Percentiles rank a stretch among this genome's conserved stretches.
phyloP scores from a whole-genome alignment of 2,113 vertebrate genomes.

The Oreochromis spilurus region DNA sequence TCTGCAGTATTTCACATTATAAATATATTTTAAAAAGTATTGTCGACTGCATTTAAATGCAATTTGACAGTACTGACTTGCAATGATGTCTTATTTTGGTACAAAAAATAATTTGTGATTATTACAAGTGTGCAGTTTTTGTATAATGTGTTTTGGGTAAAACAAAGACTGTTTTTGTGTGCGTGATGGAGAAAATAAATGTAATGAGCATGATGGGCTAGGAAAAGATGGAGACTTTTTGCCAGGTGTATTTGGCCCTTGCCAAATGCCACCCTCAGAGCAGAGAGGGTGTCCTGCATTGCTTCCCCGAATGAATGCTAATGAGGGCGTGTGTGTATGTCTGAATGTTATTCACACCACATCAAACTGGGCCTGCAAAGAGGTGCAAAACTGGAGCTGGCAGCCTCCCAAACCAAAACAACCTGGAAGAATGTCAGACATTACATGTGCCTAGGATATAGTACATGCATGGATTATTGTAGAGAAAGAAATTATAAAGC shows the following conservation, averaged over 20 bases:
- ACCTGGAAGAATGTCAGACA: conserved; percentile 76
- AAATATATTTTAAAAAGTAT: not conserved
- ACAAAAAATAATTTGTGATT: not conserved
- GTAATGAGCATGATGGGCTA: conserved; percentile 42
- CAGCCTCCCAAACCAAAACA: conserved; percentile 73
- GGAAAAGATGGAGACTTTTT: conserved; percentile 46
- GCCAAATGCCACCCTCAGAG: conserved; percentile 77
- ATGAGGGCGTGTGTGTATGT: conserved; percentile 73
- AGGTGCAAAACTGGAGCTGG: conserved; percentile 76
- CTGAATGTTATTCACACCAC: conserved; percentile 78
- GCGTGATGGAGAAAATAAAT: conserved; percentile 44
- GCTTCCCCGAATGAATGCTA: conserved; percentile 69
- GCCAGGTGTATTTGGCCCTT: conserved; percentile 74
- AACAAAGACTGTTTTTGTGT: conserved; percentile 18
- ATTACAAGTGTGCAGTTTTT: not conserved
- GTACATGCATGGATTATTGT: conserved; percentile 62
- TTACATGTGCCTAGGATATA: conserved; percentile 66
- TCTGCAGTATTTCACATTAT: not conserved
- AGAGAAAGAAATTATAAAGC: conserved; percentile 21
- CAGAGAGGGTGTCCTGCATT: conserved; percentile 67
- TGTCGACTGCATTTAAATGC: not conserved
- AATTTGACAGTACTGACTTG: not conserved
- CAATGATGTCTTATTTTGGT: not conserved
- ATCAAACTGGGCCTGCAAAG: conserved; percentile 77
- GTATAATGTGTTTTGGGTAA: not conserved